phyloP scores from a whole-genome alignment of 2,113 vertebrate genomes.

The Burhinus oedicnemus region DNA sequence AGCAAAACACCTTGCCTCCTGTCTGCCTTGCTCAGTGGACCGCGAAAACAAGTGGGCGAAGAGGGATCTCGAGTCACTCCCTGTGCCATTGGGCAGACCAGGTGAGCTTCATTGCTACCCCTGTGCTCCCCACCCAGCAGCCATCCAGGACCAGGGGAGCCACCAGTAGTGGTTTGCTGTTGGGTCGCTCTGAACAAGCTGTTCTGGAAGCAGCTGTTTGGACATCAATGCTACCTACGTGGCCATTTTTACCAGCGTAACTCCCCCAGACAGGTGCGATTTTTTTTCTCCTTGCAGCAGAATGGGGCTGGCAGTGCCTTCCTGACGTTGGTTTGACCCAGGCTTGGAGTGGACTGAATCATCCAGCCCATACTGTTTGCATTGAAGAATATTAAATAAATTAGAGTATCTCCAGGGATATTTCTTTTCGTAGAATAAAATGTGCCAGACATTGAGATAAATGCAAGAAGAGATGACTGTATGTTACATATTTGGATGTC shows the following conservation, averaged over 20 bases:
- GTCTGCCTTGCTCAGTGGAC: background rate
- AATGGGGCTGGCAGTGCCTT: background rate
- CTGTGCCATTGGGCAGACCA: background rate
- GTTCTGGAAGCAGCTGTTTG: background rate
- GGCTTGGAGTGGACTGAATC: background rate
- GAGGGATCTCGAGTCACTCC: background rate
- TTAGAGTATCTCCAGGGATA: background rate
- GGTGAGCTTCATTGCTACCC: background rate
- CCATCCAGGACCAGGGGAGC: background rate
- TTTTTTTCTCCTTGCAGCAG: background rate
- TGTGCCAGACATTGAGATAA: background rate
- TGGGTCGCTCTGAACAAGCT: background rate
- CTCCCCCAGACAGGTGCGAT: background rate
- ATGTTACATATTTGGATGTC: background rate
- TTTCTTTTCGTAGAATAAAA: background rate
- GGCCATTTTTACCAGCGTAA: background rate
- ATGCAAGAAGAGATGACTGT: background rate
- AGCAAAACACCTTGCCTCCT: background rate
- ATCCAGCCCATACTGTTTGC: background rate
- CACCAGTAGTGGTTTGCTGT: background rate
- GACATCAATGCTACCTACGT: background rate
- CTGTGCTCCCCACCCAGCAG: background rate
- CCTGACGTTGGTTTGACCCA: fast-evolving
- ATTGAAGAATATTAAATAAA: background rate
- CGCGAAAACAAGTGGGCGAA: background rate